Evolutionary conservation across 2,888 invertebrate species (phyloP).

Genomic region (Theretra japonica): DNA sequence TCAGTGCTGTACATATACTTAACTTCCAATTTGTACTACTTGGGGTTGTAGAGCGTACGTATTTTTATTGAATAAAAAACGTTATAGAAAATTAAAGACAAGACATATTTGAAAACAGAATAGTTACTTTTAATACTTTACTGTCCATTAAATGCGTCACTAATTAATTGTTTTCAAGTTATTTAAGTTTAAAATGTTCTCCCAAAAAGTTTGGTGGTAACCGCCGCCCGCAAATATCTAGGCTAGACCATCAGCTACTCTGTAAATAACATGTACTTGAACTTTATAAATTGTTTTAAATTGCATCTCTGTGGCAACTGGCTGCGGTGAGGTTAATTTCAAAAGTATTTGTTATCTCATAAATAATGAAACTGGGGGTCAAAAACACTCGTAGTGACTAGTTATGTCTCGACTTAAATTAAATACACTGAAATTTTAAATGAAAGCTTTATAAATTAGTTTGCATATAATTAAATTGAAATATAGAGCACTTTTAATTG

Average conservation of each 20-base stretch:
- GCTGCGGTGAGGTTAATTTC: constrained; percentile 11
- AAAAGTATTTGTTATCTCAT: constrained; percentile 21
- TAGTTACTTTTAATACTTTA: too few relatives aligned
- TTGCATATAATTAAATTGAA: constrained; percentile 23
- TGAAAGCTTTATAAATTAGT: constrained; percentile 16
- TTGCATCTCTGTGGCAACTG: constrained; percentile 1
- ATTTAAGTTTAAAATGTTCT: neutral
- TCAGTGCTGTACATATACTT: too few relatives aligned
- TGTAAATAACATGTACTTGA: neutral
- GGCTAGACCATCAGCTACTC: constrained; percentile 1
- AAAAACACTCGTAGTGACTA: constrained; percentile 14
- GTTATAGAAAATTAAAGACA: too few relatives aligned
- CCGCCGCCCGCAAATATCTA: neutral
- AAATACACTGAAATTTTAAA: constrained; percentile 12
- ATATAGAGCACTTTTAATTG: constrained; percentile 7
- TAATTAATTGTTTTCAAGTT: too few relatives aligned
- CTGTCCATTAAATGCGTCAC: too few relatives aligned
- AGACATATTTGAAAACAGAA: too few relatives aligned
- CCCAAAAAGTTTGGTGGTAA: neutral
- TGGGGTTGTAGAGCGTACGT: too few relatives aligned
- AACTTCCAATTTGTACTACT: too few relatives aligned
- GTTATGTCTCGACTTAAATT: constrained; percentile 11
- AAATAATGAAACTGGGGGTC: constrained; percentile 20
- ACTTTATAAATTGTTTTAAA: constrained; percentile 17
- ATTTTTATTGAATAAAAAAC: too few relatives aligned